Percentiles rank a stretch among this genome's conserved stretches.
These are phyloP conservation scores for Mythimna lalbum DNA, from an alignment of 2,888 invertebrate species.

Conservation along the genomic window DNA sequence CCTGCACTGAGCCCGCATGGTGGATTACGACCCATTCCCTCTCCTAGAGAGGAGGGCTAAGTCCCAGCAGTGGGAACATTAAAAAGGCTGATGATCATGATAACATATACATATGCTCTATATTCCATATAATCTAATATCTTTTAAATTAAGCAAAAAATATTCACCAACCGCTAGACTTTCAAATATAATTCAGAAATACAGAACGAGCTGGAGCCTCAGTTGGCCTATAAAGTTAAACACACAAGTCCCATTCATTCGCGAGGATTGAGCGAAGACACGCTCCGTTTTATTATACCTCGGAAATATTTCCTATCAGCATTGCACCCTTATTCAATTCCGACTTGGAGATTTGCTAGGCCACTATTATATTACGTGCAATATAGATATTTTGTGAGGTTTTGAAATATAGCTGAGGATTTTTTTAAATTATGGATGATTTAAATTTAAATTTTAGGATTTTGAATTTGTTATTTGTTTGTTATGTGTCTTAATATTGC, in stretches of 20 bases:
- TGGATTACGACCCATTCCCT: too few species aligned
- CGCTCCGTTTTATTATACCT: conserved; percentile 61
- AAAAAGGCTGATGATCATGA: too few species aligned
- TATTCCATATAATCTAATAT: too few species aligned
- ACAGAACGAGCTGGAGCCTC: conserved; percentile 14
- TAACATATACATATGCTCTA: too few species aligned
- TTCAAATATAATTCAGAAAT: neutral
- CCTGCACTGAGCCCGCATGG: too few species aligned
- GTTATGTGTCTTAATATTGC: neutral
- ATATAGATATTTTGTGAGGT: conserved; percentile 42
- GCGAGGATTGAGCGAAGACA: conserved; percentile 55
- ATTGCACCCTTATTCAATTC: conserved; percentile 60
- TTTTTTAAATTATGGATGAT: conserved; percentile 10
- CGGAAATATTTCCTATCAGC: conserved; percentile 61
- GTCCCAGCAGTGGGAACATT: too few species aligned
- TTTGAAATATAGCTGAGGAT: conserved; percentile 40
- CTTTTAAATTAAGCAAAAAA: too few species aligned
- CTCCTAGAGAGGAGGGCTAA: too few species aligned
- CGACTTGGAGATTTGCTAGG: conserved; percentile 52
- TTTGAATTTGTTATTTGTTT: neutral
- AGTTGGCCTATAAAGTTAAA: conserved; percentile 57
- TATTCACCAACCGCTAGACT: neutral
- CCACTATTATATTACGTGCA: conserved; percentile 50
- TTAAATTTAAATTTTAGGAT: neutral
- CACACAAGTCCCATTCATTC: conserved; percentile 57